These are phyloP conservation scores for Cryptops parisi DNA, from an alignment of 2,888 invertebrate genomes.

Conservation along the genomic window DNA sequence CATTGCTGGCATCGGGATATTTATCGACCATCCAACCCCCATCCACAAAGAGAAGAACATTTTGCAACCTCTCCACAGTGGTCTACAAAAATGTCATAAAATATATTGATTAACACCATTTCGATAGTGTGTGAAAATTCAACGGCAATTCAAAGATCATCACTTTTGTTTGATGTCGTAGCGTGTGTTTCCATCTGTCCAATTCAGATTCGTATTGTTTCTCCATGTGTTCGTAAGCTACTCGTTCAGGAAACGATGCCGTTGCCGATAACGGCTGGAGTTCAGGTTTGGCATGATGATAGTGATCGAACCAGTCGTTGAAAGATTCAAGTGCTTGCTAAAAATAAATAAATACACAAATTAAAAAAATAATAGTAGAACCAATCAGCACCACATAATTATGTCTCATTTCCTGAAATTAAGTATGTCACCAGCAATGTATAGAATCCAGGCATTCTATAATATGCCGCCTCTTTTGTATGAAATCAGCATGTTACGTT, in stretches of 20 bases:
- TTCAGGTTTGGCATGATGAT: slow-evolving; percentile 57
- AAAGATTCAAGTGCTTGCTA: slow-evolving; percentile 68
- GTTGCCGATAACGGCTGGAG: slow-evolving; percentile 25
- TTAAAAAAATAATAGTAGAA: not conserved
- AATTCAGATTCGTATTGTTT: slow-evolving; percentile 64
- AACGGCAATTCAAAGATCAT: slow-evolving; percentile 6
- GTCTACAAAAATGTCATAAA: slow-evolving; percentile 36
- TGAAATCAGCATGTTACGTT: not conserved
- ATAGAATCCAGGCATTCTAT: no score
- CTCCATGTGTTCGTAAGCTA: slow-evolving; percentile 70
- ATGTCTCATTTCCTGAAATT: not conserved
- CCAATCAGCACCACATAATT: not conserved
- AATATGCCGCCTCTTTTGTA: no score
- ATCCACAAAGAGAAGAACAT: slow-evolving; percentile 74
- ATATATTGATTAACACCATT: not conserved
- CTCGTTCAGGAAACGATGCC: slow-evolving; percentile 64
- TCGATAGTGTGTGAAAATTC: not conserved
- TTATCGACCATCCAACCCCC: slow-evolving; percentile 78
- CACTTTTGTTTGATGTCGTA: slow-evolving; percentile 54
- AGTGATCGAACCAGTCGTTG: slow-evolving; percentile 75
- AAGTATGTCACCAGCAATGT: no score
- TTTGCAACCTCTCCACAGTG: slow-evolving; percentile 63
- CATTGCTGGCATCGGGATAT: slow-evolving; percentile 30
- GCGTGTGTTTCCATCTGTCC: slow-evolving; percentile 42
- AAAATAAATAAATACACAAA: not conserved